These are phyloP conservation scores for Sarotherodon lohbergeri DNA, from an alignment of 2,113 vertebrate species.

Conservation along the genomic window DNA sequence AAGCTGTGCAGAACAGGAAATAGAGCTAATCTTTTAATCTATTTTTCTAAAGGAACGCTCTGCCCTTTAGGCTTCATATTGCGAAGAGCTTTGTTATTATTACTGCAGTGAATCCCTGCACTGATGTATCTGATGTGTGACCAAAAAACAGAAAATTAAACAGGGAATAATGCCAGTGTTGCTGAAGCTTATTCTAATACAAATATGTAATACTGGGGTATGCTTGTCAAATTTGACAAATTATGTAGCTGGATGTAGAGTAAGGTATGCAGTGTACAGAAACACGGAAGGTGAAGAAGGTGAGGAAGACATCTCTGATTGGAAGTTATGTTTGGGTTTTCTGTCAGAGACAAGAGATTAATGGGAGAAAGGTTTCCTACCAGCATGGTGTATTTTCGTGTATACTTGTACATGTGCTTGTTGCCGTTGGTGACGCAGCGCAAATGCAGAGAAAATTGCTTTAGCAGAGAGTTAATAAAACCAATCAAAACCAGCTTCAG, in stretches of 20 bases:
- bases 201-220: background rate
- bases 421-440: background rate
- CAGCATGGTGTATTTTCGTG: background rate
- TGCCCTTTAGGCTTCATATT: constrained; percentile 10
- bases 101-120: constrained; percentile 2
- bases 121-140: background rate
- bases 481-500: constrained; percentile 32
- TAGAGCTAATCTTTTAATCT: constrained; percentile 19
- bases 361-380: background rate
- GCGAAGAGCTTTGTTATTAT: constrained; percentile 8
- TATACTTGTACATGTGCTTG: background rate
- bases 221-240: background rate
- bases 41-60: background rate
- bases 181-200: background rate
- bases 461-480: constrained; percentile 22
- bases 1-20: constrained; percentile 5
- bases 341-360: background rate
- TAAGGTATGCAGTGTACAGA: background rate
- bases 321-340: background rate
- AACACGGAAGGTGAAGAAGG: background rate
- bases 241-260: background rate
- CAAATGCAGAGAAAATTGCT: background rate
- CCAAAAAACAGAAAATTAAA: background rate
- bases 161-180: background rate
- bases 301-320: background rate